Conservation (phyloP, 2,797 vertebrate species). For the Taeniopygia guttata region DNA sequence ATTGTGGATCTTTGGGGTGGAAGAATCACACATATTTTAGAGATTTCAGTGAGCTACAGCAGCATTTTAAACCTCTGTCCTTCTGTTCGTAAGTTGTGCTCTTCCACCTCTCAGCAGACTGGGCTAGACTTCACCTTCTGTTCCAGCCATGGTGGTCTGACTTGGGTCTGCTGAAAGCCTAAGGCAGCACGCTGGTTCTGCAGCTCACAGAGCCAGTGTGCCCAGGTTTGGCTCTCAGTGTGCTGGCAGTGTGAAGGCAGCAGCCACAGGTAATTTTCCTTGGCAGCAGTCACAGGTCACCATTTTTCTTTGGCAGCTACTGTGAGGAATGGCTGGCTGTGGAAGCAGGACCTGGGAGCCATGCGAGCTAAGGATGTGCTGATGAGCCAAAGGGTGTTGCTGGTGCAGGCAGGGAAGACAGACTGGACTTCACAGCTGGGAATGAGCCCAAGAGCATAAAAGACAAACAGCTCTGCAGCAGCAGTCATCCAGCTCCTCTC, state of each 20-base stretch:
- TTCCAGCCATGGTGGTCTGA: not conserved
- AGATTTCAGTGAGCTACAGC: slow-evolving; percentile 7
- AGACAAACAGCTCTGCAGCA: not conserved
- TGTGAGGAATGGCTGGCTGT: fast-evolving
- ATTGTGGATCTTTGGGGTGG: not conserved
- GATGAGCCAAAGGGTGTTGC: not conserved
- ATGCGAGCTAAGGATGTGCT: fast-evolving
- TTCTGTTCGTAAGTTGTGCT: not conserved
- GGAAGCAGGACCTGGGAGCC: not conserved
- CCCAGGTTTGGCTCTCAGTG: not conserved
- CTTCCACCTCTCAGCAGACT: not conserved
- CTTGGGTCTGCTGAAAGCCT: not conserved
- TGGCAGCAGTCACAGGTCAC: not conserved
- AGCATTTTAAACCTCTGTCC: not conserved
- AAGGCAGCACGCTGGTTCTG: not conserved
- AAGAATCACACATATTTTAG: not conserved
- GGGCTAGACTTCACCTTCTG: not conserved
- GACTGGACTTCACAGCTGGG: not conserved
- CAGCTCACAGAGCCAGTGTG: not conserved
- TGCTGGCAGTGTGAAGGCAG: not conserved
- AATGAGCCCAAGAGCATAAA: not conserved
- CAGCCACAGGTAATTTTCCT: not conserved
- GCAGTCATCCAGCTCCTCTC: not conserved
- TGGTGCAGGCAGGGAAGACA: not conserved
- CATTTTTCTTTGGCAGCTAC: not conserved